Percentiles rank a stretch among this genome's conserved stretches.
phyloP scores from a whole-genome alignment of 1,140 invertebrate species.

The Bicyclus anynana region DNA sequence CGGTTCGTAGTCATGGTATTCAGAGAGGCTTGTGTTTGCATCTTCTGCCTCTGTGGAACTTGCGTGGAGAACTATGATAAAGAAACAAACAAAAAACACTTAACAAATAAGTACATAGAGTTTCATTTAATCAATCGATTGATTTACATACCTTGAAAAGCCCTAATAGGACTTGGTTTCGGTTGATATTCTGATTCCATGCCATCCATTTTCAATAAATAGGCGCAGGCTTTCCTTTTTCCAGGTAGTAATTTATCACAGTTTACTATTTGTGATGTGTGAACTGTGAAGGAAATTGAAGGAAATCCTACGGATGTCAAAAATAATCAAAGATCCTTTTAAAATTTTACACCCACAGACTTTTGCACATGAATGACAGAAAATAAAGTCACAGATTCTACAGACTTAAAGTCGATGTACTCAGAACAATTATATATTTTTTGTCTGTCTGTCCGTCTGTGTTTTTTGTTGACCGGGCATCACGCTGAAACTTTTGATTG shows the following conservation, averaged over 20 bases:
- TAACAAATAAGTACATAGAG: neutral
- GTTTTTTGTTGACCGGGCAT: too few relatives aligned
- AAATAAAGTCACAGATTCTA: too few relatives aligned
- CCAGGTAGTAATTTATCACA: neutral
- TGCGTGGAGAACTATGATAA: conserved; percentile 46
- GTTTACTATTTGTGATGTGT: too few relatives aligned
- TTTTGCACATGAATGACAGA: too few relatives aligned
- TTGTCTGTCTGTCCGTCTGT: too few relatives aligned
- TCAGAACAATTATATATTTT: too few relatives aligned
- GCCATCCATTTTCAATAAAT: neutral
- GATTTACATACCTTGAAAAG: conserved; percentile 52
- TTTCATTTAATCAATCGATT: neutral
- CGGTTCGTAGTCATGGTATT: conserved; percentile 95
- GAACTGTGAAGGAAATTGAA: too few relatives aligned
- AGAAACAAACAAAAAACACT: conserved; percentile 4
- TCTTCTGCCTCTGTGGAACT: conserved; percentile 80
- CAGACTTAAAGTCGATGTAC: too few relatives aligned
- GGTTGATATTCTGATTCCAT: conserved; percentile 66
- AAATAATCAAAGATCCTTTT: too few relatives aligned
- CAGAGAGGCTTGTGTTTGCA: conserved; percentile 91
- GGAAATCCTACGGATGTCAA: too few relatives aligned
- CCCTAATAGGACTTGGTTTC: conserved; percentile 54
- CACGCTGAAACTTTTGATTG: too few relatives aligned
- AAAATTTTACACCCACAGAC: too few relatives aligned
- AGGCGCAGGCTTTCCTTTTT: neutral